These are phyloP conservation scores for Butorides virescens DNA, from an alignment of 2,113 vertebrate genomes.

Conservation along the genomic window DNA sequence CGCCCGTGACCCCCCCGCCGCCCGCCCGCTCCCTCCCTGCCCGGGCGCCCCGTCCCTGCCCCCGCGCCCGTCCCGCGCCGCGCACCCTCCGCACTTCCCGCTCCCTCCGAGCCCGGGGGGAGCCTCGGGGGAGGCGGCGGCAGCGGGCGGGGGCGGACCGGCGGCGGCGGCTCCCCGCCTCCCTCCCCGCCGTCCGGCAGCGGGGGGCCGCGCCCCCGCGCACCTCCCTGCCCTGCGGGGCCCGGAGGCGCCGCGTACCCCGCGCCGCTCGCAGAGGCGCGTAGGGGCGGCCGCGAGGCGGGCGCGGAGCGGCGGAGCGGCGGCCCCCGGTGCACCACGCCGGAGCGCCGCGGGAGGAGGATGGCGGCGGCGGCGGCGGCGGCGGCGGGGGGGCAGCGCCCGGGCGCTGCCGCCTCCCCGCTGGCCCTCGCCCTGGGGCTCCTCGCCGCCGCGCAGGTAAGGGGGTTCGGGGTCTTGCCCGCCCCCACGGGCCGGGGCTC, in stretches of 20 bases:
- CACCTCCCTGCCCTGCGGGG: constrained; percentile 39
- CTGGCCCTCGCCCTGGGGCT: constrained; percentile 52
- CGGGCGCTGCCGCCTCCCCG: not conserved
- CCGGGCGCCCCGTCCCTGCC: too few species aligned
- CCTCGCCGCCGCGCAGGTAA: constrained; percentile 68
- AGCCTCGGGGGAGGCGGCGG: not conserved
- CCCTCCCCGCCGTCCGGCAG: not conserved
- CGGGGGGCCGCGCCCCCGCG: constrained; percentile 48
- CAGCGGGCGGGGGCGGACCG: not conserved
- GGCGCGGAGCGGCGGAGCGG: not conserved
- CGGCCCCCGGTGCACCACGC: not conserved
- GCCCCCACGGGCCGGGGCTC: not conserved
- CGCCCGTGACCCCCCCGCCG: too few species aligned
- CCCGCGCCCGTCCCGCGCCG: not conserved
- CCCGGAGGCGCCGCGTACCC: constrained; percentile 15
- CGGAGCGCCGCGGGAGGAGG: not conserved
- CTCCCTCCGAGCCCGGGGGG: not conserved
- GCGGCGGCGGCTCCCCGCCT: constrained; percentile 36
- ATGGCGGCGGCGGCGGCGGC: not conserved
- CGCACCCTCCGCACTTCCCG: not conserved
- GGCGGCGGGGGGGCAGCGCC: not conserved
- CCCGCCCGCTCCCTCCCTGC: too few species aligned
- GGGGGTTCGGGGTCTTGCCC: not conserved
- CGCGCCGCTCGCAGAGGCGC: not conserved
- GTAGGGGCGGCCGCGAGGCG: not conserved